Conservation (phyloP, 2,888 invertebrate species). For the Caenorhabditis becei region DNA sequence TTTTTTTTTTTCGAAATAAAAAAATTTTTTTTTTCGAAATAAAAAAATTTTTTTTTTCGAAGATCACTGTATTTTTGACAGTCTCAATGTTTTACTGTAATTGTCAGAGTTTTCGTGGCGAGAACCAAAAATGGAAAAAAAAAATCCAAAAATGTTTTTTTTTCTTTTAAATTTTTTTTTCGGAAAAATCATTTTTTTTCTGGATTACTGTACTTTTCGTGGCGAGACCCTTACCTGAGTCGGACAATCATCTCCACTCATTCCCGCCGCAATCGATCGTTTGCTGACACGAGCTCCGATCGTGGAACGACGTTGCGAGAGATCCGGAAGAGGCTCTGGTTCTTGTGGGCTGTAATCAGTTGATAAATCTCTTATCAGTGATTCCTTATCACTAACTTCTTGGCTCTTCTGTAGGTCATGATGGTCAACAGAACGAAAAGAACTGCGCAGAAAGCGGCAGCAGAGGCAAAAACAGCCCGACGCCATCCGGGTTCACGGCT, state of each 20-base stretch:
- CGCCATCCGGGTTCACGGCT: conserved; percentile 67
- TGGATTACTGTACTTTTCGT: not conserved
- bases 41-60: no score
- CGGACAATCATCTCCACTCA: conserved; percentile 59
- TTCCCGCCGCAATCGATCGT: conserved; percentile 61
- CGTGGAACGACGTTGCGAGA: conserved; percentile 70
- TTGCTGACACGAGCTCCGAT: conserved; percentile 68
- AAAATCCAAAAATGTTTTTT: no score
- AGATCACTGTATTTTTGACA: no score
- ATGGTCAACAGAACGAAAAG: conserved; percentile 74
- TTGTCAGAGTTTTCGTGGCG: no score
- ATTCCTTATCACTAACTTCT: conserved; percentile 61
- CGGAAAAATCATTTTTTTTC: no score
- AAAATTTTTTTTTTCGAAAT: no score
- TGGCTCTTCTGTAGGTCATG: conserved; percentile 67
- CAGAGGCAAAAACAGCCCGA: conserved; percentile 70
- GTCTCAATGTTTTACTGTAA: no score
- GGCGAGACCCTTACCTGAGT: conserved; percentile 49
- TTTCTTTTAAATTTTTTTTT: no score
- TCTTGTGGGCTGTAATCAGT: conserved; percentile 67
- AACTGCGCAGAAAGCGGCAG: conserved; percentile 73
- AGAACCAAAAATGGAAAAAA: no score
- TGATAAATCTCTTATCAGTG: not conserved
- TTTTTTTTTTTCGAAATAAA: no score
- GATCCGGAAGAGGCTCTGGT: conserved; percentile 72